Evolutionary conservation across 1,140 invertebrate species (phyloP).

Genomic region (Euwallacea fornicatus): DNA sequence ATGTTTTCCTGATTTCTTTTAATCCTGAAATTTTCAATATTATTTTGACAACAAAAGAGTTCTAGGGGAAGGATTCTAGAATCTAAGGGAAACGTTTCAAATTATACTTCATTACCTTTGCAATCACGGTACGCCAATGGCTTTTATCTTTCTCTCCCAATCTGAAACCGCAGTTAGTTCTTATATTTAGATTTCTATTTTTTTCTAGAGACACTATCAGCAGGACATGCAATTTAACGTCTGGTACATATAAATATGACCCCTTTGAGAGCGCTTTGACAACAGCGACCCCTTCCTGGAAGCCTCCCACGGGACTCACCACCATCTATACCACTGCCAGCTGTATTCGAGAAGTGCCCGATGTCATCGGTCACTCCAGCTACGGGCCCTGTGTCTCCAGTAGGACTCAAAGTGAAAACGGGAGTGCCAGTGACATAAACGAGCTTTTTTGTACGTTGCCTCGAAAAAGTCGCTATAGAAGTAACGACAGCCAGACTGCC

Average conservation of each 20-base stretch:
- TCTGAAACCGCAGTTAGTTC: no score
- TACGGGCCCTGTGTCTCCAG: slow-evolving; percentile 40
- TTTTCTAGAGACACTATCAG: slow-evolving; percentile 53
- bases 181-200: slow-evolving; percentile 34
- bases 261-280: slow-evolving; percentile 10
- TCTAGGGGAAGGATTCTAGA: no score
- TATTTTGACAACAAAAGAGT: no score
- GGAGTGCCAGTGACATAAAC: slow-evolving; percentile 51
- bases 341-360: slow-evolving; percentile 61
- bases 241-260: slow-evolving; percentile 51
- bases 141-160: no score
- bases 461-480: slow-evolving; percentile 58
- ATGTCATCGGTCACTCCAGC: slow-evolving; percentile 66
- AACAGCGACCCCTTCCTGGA: slow-evolving; percentile 10
- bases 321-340: slow-evolving; percentile 19
- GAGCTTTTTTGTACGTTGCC: slow-evolving; percentile 65
- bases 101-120: no score
- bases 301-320: neutral
- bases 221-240: slow-evolving; percentile 50
- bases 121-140: no score
- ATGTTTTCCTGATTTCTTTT: no score
- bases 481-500: slow-evolving; percentile 69
- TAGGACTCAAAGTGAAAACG: slow-evolving; percentile 47
- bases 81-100: no score
- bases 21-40: no score